phyloP scores from a whole-genome alignment of 2,888 invertebrate species.

The Meloe dianella region DNA sequence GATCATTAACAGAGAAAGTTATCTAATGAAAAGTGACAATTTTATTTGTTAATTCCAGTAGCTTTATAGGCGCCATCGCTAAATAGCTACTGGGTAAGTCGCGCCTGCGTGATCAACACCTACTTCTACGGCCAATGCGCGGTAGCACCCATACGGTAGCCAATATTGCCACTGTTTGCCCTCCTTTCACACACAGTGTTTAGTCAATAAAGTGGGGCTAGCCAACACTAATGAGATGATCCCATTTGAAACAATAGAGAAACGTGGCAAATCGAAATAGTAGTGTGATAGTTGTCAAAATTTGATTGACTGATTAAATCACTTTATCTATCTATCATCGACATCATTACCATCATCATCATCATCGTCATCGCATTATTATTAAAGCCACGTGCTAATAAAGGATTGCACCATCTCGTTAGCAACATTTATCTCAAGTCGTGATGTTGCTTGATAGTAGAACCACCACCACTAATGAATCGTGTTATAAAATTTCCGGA shows the following conservation, averaged over 20 bases:
- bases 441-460: not conserved
- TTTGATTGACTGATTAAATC: not conserved
- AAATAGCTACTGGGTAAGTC: conserved; percentile 35
- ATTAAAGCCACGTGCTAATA: conserved; percentile 20
- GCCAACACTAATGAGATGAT: not conserved
- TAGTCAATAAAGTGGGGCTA: not conserved
- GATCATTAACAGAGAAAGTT: not conserved
- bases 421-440: conserved; percentile 16
- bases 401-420: conserved; percentile 20
- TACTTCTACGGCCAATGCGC: conserved; percentile 35
- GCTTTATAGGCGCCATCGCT: conserved; percentile 33
- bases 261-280: not conserved
- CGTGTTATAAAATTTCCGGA: not conserved
- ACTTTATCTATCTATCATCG: not conserved
- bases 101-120: conserved; percentile 33
- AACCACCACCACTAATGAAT: not conserved
- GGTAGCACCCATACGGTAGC: conserved; percentile 38
- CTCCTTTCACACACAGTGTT: conserved; percentile 31
- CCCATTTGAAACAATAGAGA: not conserved
- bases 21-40: conserved; percentile 16
- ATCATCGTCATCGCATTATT: conserved; percentile 2
- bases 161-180: conserved; percentile 41
- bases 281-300: not conserved
- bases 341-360: not conserved
- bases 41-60: conserved; percentile 22